Percentiles rank a stretch among this genome's conserved stretches.
These are phyloP conservation scores for Synergus japonicus DNA, from an alignment of 2,888 invertebrate genomes.

Conservation along the genomic window DNA sequence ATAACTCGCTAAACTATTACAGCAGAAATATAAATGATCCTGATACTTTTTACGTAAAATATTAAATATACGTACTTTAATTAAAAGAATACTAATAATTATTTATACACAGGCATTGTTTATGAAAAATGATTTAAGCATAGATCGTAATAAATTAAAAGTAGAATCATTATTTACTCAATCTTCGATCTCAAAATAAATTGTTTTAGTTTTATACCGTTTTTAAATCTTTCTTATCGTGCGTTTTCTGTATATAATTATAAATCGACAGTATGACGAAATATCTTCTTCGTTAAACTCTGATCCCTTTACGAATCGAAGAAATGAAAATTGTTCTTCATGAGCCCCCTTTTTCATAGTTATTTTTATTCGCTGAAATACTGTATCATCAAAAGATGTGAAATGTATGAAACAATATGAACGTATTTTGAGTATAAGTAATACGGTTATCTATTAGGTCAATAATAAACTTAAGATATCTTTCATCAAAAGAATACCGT, in stretches of 20 bases:
- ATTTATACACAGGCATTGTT: not conserved
- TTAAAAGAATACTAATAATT: not conserved
- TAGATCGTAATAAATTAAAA: not conserved
- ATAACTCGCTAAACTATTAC: not conserved
- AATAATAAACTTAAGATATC: constrained; percentile 59
- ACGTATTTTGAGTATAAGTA: constrained; percentile 41
- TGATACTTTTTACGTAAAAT: not conserved
- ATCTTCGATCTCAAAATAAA: not conserved
- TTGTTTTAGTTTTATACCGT: not conserved
- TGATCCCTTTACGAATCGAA: too few relatives aligned
- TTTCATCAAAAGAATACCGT: constrained; percentile 56
- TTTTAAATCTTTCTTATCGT: not conserved
- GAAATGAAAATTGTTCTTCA: too few relatives aligned
- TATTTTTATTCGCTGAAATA: not conserved
- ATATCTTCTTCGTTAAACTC: not conserved
- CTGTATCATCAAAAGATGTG: not conserved
- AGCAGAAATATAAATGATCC: not conserved
- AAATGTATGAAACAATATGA: constrained; percentile 41
- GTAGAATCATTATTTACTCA: not conserved
- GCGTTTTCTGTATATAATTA: not conserved
- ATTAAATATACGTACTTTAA: not conserved
- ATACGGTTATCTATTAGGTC: constrained; percentile 49
- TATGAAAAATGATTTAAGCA: not conserved
- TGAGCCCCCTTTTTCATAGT: not conserved
- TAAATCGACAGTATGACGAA: not conserved